Conservation (phyloP, 2,113 vertebrate genomes). For the Sus scrofa region DNA sequence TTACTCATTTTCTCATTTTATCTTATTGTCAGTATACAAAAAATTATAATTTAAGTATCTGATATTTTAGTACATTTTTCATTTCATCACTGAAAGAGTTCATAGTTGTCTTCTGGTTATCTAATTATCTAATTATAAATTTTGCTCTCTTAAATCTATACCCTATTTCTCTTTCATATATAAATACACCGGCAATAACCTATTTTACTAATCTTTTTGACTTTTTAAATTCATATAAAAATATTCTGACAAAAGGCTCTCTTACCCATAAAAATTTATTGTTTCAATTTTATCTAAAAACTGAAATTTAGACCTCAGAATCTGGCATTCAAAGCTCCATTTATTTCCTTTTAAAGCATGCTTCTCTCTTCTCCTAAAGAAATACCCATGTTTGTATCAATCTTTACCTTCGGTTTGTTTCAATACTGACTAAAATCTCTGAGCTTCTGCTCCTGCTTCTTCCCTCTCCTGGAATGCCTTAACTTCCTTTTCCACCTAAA, state of each 20-base stretch:
- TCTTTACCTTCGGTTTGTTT: neutral
- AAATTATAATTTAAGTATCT: neutral
- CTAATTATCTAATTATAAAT: slow-evolving; percentile 14
- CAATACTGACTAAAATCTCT: neutral
- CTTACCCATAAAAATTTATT: neutral
- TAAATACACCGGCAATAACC: neutral
- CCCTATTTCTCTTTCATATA: neutral
- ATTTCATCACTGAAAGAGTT: neutral
- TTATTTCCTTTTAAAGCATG: neutral
- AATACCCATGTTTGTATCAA: neutral
- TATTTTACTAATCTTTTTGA: neutral
- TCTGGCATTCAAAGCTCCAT: neutral
- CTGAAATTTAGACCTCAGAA: slow-evolving; percentile 30
- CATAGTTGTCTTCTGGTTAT: neutral
- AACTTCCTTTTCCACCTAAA: neutral
- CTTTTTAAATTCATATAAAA: neutral
- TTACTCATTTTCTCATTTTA: neutral
- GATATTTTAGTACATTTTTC: neutral
- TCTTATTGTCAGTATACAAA: neutral
- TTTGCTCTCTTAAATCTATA: neutral
- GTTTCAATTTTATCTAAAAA: neutral
- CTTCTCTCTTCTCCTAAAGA: neutral
- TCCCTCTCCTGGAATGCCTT: neutral
- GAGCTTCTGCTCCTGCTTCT: neutral
- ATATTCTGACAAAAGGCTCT: neutral